Conservation (phyloP, 1,140 invertebrate genomes). For the Phocides pigmalion region DNA sequence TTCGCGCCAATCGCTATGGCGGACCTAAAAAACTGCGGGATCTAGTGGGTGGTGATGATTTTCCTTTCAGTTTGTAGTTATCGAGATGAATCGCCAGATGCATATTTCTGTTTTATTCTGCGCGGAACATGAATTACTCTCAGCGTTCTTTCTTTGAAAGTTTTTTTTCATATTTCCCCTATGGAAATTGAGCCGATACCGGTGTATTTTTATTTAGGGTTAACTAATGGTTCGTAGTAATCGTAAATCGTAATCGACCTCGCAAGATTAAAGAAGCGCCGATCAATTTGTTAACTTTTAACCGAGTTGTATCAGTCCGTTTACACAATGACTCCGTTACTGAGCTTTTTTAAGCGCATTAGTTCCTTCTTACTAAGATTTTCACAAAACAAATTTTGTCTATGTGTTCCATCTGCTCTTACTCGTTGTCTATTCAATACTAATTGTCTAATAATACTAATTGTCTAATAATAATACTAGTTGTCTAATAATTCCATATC, state of each 20-base stretch:
- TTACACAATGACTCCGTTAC: too few relatives aligned
- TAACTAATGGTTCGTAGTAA: background rate
- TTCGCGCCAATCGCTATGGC: background rate
- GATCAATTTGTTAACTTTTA: too few relatives aligned
- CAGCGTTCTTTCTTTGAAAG: background rate
- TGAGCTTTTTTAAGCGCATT: too few relatives aligned
- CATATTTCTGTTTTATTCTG: slow-evolving; percentile 2
- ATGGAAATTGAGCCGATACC: background rate
- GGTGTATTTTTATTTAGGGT: background rate
- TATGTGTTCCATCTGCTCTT: too few relatives aligned
- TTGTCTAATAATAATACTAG: too few relatives aligned
- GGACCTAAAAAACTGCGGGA: background rate
- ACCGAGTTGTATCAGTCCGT: too few relatives aligned
- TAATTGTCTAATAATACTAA: too few relatives aligned
- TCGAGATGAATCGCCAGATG: slow-evolving; percentile 1
- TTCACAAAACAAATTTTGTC: too few relatives aligned
- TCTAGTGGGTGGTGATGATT: background rate
- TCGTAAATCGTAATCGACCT: background rate
- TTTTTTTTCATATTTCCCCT: background rate
- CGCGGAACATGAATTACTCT: slow-evolving; percentile 1
- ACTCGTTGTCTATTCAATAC: too few relatives aligned
- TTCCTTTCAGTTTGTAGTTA: background rate
- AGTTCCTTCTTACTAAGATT: too few relatives aligned
- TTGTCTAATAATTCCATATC: too few relatives aligned
- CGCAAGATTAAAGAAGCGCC: too few relatives aligned